These are phyloP conservation scores for Bombus turneri DNA, from an alignment of 1,140 invertebrate species.

Conservation along the genomic window DNA sequence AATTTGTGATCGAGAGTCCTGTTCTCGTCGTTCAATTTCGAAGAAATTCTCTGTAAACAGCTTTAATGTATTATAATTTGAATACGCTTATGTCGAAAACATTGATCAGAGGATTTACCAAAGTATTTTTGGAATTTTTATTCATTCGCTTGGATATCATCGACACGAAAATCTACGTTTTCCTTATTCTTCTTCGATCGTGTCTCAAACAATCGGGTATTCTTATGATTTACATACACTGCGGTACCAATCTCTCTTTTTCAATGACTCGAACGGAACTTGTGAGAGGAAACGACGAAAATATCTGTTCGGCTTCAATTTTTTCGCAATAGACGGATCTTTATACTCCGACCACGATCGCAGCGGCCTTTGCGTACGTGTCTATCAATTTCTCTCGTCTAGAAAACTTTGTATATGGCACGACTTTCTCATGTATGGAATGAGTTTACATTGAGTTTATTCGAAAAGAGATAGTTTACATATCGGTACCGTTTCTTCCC, in stretches of 20 bases:
- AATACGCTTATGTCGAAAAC: not conserved
- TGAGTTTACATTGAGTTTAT: conserved; percentile 37
- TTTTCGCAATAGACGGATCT: not conserved
- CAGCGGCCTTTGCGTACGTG: not conserved
- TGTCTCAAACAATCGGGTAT: not conserved
- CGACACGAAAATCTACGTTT: not conserved
- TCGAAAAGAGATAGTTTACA: conserved; percentile 38
- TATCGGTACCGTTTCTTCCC: conserved; percentile 11
- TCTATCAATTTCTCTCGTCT: conserved; percentile 35
- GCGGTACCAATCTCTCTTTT: no score
- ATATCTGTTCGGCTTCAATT: not conserved
- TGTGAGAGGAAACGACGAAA: not conserved
- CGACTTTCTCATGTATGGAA: not conserved
- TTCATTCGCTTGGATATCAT: not conserved
- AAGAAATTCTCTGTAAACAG: not conserved
- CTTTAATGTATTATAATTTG: not conserved
- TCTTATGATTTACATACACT: conserved; percentile 7
- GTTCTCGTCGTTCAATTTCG: not conserved
- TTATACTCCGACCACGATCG: conserved; percentile 11
- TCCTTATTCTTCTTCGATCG: not conserved
- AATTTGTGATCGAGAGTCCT: not conserved
- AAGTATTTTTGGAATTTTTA: not conserved
- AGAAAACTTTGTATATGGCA: conserved; percentile 9
- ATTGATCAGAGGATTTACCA: conserved; percentile 4
- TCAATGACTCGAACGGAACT: not conserved